Evolutionary conservation across 2,888 invertebrate genomes (phyloP), one percentile per base, ranked within the genome.

Genomic region (Drosophila macrospina): DNA sequence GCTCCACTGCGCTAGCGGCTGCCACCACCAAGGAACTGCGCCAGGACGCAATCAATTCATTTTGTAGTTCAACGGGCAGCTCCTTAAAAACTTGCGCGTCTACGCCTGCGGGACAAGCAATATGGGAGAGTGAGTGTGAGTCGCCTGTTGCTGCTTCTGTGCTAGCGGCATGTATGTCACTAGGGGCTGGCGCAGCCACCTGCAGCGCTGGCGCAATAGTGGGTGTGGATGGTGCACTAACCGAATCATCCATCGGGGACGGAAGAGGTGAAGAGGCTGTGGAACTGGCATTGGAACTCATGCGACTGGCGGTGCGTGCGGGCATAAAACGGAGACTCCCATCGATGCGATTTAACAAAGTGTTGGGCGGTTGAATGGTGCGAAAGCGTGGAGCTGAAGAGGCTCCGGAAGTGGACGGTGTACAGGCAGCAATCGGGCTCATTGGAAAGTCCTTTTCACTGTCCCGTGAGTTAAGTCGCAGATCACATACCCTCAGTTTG

Each of bases 41-140:
- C 94, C 95, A 95, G 87, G 95, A 94, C n/a, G 93, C 93, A 89
- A 95, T 94, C 20, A 96, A 92, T 90, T 96, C 96, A 80, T 95
- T 94, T 90, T 96, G 95, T 91, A 96, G 93, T 51, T 96, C 95
- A 28, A 93, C 91, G 0, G 96, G 96, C 74, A 96, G 92, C 74
- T 95, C 94, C 76, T 93, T 94, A 86, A 96, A 96, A 48, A 96
- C 95, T 79, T 94, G 93, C 57, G 94, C 93, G 91, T 95, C 95
- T 15, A 94, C 94, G 77, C 94, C 94, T 63, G 94, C 93, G 1
- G 96, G 96, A 89, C 95, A 95, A 71, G 93, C 93, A 63, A 93
- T 90, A 64, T 91, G 89, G 3, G 91, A 67, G 7, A 92, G 85
- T 36, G 69, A 59, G 36, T 73, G 85, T 36, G 69, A 59, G 36